Evolutionary conservation across 2,113 vertebrate species (phyloP), one percentile per base, ranked within the genome.

Genomic region (Taxidea taxus): DNA sequence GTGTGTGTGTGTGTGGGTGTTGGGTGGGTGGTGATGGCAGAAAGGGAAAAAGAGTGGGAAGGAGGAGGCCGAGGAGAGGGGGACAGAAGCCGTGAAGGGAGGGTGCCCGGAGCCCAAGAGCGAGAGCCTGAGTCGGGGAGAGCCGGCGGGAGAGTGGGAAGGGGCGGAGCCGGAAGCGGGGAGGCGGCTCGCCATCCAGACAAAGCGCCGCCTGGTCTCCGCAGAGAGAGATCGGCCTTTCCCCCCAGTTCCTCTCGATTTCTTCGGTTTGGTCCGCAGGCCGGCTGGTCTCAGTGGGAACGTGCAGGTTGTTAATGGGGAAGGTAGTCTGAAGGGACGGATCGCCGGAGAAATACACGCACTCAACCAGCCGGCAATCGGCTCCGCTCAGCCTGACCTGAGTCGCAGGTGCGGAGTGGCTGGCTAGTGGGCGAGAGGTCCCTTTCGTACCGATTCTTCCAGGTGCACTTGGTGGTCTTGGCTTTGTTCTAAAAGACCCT

Each of bases 111-210:
- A 11, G 60, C 77, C 0, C 0, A 1, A 14, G 49, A 12, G 27
- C 0, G 0, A 7, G 64, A 10, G n/a, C 64, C 0, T 18, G n/a
- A 29, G 29, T 25, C 1, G 6, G 1, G 37, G 34, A 3, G 31
- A 7, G 4, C 11, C 4, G 14, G 62, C 1, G 4, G 34, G 9
- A 3, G 51, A 8, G 21, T 0, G 56, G 80, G 12, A 5, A 27
- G 87, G 77, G 95, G 93, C 64, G 90, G 93, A 49, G 87, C 95
- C 87, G 96, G 97, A 95, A 97, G 56, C 1, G 1, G 0, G 44
- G 88, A 27, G 90, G 62, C 56, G 18, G 49, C 49, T 62, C 6
- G 58, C 7, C 37, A 37, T 81, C 34, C 78, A 1, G 13, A 96
- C 93, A 83, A 87, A 96, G 95, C 84, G 37, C 44, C 0, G 34